phyloP scores from a whole-genome alignment of 2,113 vertebrate genomes.

The Ctenomys sociabilis region DNA sequence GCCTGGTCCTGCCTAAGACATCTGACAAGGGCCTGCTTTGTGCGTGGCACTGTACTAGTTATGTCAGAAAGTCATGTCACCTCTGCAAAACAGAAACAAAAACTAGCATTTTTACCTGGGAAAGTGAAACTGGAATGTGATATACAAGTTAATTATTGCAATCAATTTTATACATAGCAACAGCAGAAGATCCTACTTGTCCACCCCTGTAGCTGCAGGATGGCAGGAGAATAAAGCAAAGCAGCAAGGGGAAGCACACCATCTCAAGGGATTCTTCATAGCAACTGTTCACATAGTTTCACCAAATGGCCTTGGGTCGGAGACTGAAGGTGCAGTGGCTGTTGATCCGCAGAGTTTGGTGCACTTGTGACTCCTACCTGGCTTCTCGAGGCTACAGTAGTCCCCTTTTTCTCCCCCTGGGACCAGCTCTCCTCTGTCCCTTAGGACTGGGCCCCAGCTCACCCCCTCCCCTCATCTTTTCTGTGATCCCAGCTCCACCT shows the following conservation, averaged over 20 bases:
- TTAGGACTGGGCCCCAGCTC: accelerated
- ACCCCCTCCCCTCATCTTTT: background rate
- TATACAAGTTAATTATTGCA: background rate
- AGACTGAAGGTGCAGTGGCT: background rate
- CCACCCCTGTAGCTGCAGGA: background rate
- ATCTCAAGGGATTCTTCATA: background rate
- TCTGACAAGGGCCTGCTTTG: background rate
- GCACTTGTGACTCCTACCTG: background rate
- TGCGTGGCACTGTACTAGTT: background rate
- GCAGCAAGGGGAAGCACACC: background rate
- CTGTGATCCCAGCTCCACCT: background rate
- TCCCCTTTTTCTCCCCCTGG: background rate
- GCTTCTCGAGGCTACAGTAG: background rate
- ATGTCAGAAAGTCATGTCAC: background rate
- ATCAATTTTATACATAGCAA: background rate
- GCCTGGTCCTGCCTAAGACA: background rate
- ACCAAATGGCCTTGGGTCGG: slow-evolving; percentile 42
- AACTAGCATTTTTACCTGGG: background rate
- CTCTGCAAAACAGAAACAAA: background rate
- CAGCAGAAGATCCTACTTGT: background rate
- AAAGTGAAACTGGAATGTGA: background rate
- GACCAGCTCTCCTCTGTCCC: background rate
- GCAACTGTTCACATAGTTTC: slow-evolving; percentile 29
- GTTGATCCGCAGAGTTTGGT: background rate
- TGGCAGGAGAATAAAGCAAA: background rate